Conservation (phyloP, 2,113 vertebrate species). For the Erythrolamprus reginae region DNA sequence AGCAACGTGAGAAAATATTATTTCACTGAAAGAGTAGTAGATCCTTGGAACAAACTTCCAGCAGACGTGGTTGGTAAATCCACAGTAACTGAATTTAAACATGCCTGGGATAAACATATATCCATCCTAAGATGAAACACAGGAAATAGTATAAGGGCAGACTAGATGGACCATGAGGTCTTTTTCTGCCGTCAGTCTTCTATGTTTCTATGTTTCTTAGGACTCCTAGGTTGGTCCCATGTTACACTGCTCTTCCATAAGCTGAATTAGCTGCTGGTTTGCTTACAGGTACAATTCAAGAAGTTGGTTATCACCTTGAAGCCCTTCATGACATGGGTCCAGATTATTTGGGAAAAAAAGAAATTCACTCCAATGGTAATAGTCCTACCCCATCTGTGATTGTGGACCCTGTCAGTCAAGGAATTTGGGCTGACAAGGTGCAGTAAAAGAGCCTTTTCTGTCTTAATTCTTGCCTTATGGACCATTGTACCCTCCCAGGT, state of each 20-base stretch:
- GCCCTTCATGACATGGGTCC: background rate
- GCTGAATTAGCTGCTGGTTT: background rate
- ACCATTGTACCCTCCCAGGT: background rate
- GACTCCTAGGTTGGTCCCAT: background rate
- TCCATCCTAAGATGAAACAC: too few relatives aligned
- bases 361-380: background rate
- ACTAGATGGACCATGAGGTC: too few relatives aligned
- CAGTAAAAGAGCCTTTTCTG: background rate
- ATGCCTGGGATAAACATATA: too few relatives aligned
- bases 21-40: too few relatives aligned
- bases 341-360: background rate
- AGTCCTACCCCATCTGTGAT: background rate
- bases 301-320: background rate
- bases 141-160: too few relatives aligned
- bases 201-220: too few relatives aligned
- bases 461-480: background rate
- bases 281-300: background rate
- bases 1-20: too few relatives aligned
- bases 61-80: too few relatives aligned
- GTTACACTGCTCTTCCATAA: background rate
- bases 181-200: too few relatives aligned
- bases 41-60: too few relatives aligned
- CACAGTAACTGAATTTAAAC: too few relatives aligned
- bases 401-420: background rate
- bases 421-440: background rate